phyloP scores from a whole-genome alignment of 1,140 invertebrate species.

The Dreissena polymorpha region DNA sequence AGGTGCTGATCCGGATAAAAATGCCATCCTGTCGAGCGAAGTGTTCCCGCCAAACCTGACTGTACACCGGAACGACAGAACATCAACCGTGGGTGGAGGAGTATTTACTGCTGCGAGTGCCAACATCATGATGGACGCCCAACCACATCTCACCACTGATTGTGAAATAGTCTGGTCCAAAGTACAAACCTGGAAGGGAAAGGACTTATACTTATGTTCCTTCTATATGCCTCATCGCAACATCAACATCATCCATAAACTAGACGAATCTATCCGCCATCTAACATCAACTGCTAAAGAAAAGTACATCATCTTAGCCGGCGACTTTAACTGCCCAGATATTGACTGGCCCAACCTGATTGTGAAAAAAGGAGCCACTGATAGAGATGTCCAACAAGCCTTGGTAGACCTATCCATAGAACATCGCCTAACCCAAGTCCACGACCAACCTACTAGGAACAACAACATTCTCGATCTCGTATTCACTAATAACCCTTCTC shows the following conservation, averaged over 20 bases:
- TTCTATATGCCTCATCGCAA: too few species aligned
- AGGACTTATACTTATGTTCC: too few species aligned
- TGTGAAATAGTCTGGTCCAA: too few species aligned
- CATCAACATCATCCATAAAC: too few species aligned
- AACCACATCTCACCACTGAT: too few species aligned
- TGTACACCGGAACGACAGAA: too few species aligned
- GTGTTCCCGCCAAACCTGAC: conserved; percentile 30
- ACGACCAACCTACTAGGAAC: conserved; percentile 38
- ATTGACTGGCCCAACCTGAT: conserved; percentile 23
- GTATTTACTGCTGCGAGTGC: too few species aligned
- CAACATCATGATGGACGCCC: too few species aligned
- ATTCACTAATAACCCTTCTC: conserved; percentile 29
- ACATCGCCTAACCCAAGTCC: conserved; percentile 31
- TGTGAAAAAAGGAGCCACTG: conserved; percentile 15
- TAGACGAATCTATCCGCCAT: too few species aligned
- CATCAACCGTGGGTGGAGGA: too few species aligned
- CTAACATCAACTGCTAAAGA: conserved; percentile 9
- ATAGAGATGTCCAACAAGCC: conserved; percentile 46
- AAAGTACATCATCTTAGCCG: conserved; percentile 38
- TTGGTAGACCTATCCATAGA: conserved; percentile 40
- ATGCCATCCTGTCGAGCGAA: conserved; percentile 32
- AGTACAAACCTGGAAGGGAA: too few species aligned
- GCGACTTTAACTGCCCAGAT: conserved; percentile 47
- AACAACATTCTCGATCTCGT: conserved; percentile 46
- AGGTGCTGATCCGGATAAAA: conserved; percentile 36